Percentiles rank a stretch among this genome's conserved stretches.
Conservation (phyloP, 2,888 invertebrate species). For the Caenorhabditis wallacei region DNA sequence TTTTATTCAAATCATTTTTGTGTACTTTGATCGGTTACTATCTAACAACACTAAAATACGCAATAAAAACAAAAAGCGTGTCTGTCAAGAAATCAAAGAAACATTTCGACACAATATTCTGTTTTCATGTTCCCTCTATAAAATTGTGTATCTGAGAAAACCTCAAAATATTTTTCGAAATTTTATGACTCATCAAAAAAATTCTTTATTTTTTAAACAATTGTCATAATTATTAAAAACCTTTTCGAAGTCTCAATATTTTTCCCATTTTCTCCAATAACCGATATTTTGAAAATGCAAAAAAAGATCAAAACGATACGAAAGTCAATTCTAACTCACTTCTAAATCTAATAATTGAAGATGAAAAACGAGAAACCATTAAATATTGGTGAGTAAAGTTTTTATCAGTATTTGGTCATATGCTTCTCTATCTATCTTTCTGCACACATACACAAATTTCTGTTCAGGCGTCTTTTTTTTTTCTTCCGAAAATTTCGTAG, state of each 20-base stretch:
- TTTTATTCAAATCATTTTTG: slow-evolving; percentile 4
- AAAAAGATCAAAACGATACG: too few species aligned
- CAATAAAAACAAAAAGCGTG: slow-evolving; percentile 15
- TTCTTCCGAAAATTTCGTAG: slow-evolving; percentile 8
- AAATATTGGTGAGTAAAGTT: slow-evolving; percentile 12
- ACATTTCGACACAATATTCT: too few species aligned
- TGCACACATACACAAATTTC: slow-evolving; percentile 15
- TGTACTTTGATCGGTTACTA: slow-evolving; percentile 24
- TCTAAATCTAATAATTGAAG: slow-evolving; percentile 7
- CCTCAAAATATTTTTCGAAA: too few species aligned
- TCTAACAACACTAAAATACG: not conserved
- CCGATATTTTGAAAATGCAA: too few species aligned
- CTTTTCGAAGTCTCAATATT: too few species aligned
- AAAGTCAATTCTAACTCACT: too few species aligned
- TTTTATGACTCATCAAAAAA: too few species aligned
- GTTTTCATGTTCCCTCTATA: too few species aligned
- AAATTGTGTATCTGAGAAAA: too few species aligned
- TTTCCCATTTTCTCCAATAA: too few species aligned
- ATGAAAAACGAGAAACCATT: slow-evolving; percentile 25
- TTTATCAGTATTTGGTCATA: slow-evolving; percentile 50
- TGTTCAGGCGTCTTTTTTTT: slow-evolving; percentile 26
- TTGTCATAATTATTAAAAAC: too few species aligned
- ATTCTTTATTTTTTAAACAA: too few species aligned
- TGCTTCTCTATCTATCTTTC: slow-evolving; percentile 25
- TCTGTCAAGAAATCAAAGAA: not conserved